Conservation (phyloP, 1,140 invertebrate genomes). For the Archivesica marissinica region DNA sequence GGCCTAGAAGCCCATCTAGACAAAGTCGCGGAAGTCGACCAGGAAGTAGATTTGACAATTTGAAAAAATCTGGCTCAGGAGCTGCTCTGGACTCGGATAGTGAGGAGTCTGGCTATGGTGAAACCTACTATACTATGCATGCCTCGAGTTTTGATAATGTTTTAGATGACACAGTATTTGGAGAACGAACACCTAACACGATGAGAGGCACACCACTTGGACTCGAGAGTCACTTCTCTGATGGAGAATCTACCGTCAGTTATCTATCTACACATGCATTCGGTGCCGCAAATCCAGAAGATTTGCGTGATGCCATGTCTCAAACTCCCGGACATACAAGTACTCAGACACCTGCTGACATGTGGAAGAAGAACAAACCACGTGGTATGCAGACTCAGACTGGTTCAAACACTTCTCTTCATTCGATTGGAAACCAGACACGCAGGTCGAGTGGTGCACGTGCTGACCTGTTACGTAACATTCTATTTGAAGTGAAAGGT, state of each 20-base stretch:
- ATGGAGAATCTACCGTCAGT: constrained; percentile 78
- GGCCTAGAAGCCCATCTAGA: constrained; percentile 54
- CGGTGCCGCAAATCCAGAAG: constrained; percentile 73
- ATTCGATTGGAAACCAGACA: constrained; percentile 76
- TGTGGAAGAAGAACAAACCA: constrained; percentile 64
- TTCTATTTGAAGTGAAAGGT: constrained; percentile 78
- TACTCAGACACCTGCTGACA: constrained; percentile 76
- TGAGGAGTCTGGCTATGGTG: constrained; percentile 82
- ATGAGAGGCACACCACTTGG: constrained; percentile 73
- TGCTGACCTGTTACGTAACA: constrained; percentile 72
- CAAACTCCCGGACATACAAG: constrained; percentile 79
- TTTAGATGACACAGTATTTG: constrained; percentile 73
- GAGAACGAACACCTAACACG: constrained; percentile 61
- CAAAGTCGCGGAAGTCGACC: constrained; percentile 53
- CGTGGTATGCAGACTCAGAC: constrained; percentile 73
- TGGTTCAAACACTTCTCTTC: constrained; percentile 74
- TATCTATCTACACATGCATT: constrained; percentile 76
- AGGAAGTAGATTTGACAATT: constrained; percentile 67
- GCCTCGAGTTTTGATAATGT: constrained; percentile 81
- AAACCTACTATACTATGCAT: constrained; percentile 81
- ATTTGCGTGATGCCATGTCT: constrained; percentile 71
- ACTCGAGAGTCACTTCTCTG: constrained; percentile 73
- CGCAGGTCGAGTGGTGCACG: constrained; percentile 67
- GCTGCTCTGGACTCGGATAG: constrained; percentile 78
- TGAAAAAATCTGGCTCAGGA: constrained; percentile 72